phyloP scores from a whole-genome alignment of 2,888 invertebrate species.

The Pimpla rufipes region DNA sequence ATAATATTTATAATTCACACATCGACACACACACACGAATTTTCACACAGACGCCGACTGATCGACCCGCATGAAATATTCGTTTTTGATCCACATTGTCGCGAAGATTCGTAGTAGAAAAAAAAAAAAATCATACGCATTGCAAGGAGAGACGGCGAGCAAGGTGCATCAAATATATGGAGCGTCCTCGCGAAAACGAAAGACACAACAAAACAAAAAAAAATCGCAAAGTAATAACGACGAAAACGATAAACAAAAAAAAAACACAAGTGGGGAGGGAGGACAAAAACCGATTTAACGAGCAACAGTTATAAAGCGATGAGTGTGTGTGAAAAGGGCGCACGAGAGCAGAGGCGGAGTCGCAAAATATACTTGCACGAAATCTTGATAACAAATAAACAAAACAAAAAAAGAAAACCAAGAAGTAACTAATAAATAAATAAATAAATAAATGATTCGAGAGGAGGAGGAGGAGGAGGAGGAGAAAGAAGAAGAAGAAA shows the following conservation, averaged over 20 bases:
- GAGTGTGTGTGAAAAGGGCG: slow-evolving; percentile 53
- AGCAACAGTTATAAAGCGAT: slow-evolving; percentile 60
- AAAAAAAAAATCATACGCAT: slow-evolving; percentile 25
- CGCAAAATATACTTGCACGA: slow-evolving; percentile 44
- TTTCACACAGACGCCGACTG: not conserved
- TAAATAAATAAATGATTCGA: slow-evolving; percentile 30
- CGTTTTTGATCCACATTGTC: slow-evolving; percentile 33
- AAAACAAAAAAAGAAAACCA: no score
- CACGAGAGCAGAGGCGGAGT: slow-evolving; percentile 32
- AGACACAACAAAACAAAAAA: slow-evolving; percentile 35
- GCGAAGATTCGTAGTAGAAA: slow-evolving; percentile 27
- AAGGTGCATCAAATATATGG: slow-evolving; percentile 37
- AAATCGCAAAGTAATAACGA: slow-evolving; percentile 15
- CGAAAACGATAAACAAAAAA: not conserved
- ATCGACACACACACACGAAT: slow-evolving; percentile 6
- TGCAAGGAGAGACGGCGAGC: slow-evolving; percentile 30
- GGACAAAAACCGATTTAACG: slow-evolving; percentile 63
- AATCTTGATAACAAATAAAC: slow-evolving; percentile 47
- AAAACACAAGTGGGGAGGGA: slow-evolving; percentile 43
- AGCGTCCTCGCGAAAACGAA: slow-evolving; percentile 22
- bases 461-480: slow-evolving; percentile 26
- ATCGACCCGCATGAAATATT: slow-evolving; percentile 34
- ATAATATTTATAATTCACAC: slow-evolving; percentile 40
- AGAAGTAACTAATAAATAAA: slow-evolving; percentile 27
- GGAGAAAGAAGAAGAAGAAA: slow-evolving; percentile 48